Percentiles rank a stretch among this genome's conserved stretches.
phyloP scores from a whole-genome alignment of 1,140 invertebrate species.

The Caenorhabditis remanei region DNA sequence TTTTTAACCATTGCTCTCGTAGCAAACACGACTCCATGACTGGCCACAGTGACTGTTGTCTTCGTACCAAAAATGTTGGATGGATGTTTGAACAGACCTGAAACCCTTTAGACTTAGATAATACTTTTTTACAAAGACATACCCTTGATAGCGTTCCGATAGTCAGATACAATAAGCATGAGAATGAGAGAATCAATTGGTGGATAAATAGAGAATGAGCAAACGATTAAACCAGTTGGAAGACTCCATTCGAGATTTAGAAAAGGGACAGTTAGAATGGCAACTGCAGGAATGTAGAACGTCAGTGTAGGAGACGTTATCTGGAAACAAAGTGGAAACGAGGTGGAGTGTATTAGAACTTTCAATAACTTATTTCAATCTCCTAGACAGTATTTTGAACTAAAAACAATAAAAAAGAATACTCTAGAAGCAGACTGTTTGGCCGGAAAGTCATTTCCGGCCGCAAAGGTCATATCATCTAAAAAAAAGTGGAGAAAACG shows the following conservation, averaged over 20 bases:
- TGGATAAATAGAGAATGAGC: conserved; percentile 28
- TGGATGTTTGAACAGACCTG: not conserved
- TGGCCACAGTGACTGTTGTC: not conserved
- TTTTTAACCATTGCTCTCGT: too few relatives aligned
- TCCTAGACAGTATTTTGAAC: not conserved
- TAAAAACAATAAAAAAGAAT: too few relatives aligned
- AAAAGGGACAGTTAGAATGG: conserved; percentile 3
- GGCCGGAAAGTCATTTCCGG: too few relatives aligned
- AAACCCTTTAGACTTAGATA: not conserved
- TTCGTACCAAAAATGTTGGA: not conserved
- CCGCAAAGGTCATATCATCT: too few relatives aligned
- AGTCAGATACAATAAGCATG: conserved; percentile 1
- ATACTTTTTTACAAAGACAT: not conserved
- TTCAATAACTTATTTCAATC: not conserved
- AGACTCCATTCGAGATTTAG: not conserved
- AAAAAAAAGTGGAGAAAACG: too few relatives aligned
- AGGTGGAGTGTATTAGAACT: not conserved
- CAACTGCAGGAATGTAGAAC: conserved; percentile 1
- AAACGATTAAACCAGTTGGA: conserved; percentile 12
- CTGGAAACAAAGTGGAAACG: not conserved
- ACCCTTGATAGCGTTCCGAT: not conserved
- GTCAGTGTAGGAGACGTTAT: conserved; percentile 9
- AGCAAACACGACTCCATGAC: too few relatives aligned
- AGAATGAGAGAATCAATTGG: conserved; percentile 4
- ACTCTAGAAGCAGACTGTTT: too few relatives aligned